Percentiles rank a stretch among this genome's conserved stretches.
Evolutionary conservation across 1,140 invertebrate species (phyloP).

Genomic region (Telenomus remus): DNA sequence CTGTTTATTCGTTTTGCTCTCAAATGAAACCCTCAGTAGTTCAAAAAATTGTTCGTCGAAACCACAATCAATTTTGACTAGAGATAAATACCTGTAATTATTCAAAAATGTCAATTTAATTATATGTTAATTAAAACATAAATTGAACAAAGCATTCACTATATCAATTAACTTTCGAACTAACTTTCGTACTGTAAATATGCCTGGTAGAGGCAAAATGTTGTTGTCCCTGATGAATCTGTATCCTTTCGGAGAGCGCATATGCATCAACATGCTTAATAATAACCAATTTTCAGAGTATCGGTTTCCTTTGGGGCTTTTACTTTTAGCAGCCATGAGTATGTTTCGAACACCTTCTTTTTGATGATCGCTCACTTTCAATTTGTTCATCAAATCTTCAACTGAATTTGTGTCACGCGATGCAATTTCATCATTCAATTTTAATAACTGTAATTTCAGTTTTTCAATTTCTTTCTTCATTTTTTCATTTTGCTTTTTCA

Average conservation of each 20-base stretch:
- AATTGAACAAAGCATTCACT: too few relatives aligned
- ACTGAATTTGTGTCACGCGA: background rate
- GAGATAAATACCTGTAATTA: slow-evolving; percentile 6
- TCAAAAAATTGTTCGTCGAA: slow-evolving; percentile 11
- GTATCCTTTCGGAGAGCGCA: slow-evolving; percentile 35
- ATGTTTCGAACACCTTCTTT: slow-evolving; percentile 3
- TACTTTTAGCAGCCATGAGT: slow-evolving; percentile 10
- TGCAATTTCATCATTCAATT: slow-evolving; percentile 4
- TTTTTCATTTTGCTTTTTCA: background rate
- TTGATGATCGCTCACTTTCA: slow-evolving; percentile 12
- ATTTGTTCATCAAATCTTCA: background rate
- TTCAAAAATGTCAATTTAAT: slow-evolving; percentile 13
- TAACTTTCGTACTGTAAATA: slow-evolving; percentile 32
- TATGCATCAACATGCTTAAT: slow-evolving; percentile 34
- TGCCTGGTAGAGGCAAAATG: slow-evolving; percentile 40
- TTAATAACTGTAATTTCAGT: slow-evolving; percentile 5
- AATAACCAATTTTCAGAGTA: slow-evolving; percentile 42
- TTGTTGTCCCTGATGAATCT: slow-evolving; percentile 29
- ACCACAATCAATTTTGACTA: slow-evolving; percentile 8
- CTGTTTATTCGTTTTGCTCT: slow-evolving; percentile 9
- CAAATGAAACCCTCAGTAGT: too few relatives aligned
- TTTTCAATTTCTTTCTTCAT: slow-evolving; percentile 1
- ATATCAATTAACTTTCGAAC: too few relatives aligned
- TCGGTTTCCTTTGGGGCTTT: slow-evolving; percentile 13
- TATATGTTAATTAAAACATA: too few relatives aligned